phyloP scores from a whole-genome alignment of 2,888 invertebrate genomes.

The Scaptomyza caliginosa region DNA sequence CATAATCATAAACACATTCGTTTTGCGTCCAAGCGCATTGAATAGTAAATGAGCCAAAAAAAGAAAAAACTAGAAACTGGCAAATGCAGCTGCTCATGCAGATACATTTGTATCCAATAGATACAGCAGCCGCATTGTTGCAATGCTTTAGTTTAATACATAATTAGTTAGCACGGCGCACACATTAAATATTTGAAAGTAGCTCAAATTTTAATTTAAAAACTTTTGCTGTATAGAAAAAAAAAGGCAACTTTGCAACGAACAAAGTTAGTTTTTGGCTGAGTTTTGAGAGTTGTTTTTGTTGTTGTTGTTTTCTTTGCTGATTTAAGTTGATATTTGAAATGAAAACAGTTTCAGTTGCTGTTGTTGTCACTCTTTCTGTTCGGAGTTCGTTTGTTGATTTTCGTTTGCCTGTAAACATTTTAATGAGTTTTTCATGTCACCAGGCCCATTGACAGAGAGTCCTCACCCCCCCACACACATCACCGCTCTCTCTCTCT shows the following conservation, averaged over 20 bases:
- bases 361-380: slow-evolving; percentile 38
- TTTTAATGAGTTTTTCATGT: slow-evolving; percentile 82
- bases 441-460: slow-evolving; percentile 46
- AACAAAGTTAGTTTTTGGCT: slow-evolving; percentile 34
- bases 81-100: slow-evolving; percentile 3
- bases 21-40: slow-evolving; percentile 33
- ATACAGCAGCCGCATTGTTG: slow-evolving; percentile 37
- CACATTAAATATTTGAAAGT: slow-evolving; percentile 58
- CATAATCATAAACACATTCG: slow-evolving; percentile 66
- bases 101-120: slow-evolving; percentile 44
- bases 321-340: slow-evolving; percentile 54
- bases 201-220: slow-evolving; percentile 61
- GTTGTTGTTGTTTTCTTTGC: too few relatives aligned
- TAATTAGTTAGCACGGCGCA: slow-evolving; percentile 53
- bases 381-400: slow-evolving; percentile 59
- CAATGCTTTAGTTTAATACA: slow-evolving; percentile 32
- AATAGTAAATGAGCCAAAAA: slow-evolving; percentile 65
- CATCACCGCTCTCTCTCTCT: slow-evolving; percentile 1
- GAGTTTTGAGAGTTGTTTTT: slow-evolving; percentile 28
- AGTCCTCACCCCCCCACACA: slow-evolving; percentile 8
- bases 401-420: slow-evolving; percentile 76
- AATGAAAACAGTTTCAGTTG: slow-evolving; percentile 69
- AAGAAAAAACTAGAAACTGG: slow-evolving; percentile 11
- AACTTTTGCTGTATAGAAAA: slow-evolving; percentile 40
- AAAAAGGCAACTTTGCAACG: slow-evolving; percentile 4